Evolutionary conservation across 2,888 invertebrate species (phyloP), one percentile per base, ranked within the genome.

Genomic region (Eristalis arbustorum): DNA sequence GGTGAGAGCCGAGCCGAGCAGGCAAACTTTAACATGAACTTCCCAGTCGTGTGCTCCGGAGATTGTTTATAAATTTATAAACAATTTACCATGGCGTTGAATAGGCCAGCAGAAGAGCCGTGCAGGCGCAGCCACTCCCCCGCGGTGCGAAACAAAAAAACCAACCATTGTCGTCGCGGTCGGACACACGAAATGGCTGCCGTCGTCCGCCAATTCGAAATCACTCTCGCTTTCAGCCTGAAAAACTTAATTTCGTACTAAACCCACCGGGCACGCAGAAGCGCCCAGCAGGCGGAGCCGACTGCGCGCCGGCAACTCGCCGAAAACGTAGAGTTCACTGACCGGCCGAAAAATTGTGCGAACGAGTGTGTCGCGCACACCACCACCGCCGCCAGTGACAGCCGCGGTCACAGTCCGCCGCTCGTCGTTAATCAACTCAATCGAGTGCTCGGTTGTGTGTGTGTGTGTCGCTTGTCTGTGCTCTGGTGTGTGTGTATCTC

Each of bases 211-310:
- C 28, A 69, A 72, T 81, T 81, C 80, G 76, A 75, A 76, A 42
- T 67, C 78, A 87, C 83, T 87, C 67, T 87, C 87, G 79, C 25
- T 88, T 88, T 88, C 75, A 83, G 59, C 72, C 67, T 76, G 79
- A 79, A 84, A 88, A 88, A 88, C 83, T 87, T 88, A 83, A 88
- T 88, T 88, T 88, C 83, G 87, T 88, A 88, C 87, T 88, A 83
- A 88, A 83, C 67, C 8, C 23, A 76, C 78, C 87, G 75, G 87
- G 84, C 79, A n/a, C 14, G 6, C 83, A 88, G 75, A 72, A 73
- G 66, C 5, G 23, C 8, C 18, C 14, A 40, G 49, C 11, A 56
- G 14, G 28, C 31, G 57, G 64, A 56, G 31, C 8, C 31, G 8
- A 31, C 22, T 40, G 22, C 6, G 57, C 22, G 25, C 5, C 22